Evolutionary conservation across 2,797 vertebrate genomes (phyloP).

Genomic region (Halcyon badia): DNA sequence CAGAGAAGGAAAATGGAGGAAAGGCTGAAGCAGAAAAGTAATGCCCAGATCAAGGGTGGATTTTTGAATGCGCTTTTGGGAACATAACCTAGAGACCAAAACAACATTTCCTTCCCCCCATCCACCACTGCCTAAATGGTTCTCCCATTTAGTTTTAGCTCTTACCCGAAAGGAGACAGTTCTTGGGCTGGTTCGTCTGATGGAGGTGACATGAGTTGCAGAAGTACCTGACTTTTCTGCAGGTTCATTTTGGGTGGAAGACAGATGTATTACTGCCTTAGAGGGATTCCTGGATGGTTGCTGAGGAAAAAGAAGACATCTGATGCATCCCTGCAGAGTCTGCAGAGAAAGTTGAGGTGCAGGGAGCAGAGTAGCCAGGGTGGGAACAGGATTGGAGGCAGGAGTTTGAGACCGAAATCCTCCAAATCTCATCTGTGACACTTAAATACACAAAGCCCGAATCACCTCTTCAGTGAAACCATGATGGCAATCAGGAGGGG

Average conservation of each 20-base stretch:
- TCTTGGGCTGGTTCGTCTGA: constrained; percentile 86
- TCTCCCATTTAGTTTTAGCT: neutral
- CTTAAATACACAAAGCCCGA: neutral
- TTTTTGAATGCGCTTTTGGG: neutral
- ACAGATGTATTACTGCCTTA: neutral
- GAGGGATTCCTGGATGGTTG: neutral
- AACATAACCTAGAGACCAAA: neutral
- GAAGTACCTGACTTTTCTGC: constrained; percentile 35
- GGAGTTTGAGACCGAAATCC: neutral
- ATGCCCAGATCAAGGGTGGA: neutral
- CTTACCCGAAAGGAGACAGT: constrained; percentile 92
- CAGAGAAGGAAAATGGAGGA: rapidly evolving
- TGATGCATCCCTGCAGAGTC: neutral
- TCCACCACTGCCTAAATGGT: neutral
- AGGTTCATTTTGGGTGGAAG: neutral
- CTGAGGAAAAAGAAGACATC: neutral
- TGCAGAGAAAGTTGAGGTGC: neutral
- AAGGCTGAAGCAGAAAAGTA: neutral
- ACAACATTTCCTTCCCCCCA: neutral
- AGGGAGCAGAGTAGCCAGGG: neutral
- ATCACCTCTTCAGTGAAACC: neutral
- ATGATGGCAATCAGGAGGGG: rapidly evolving
- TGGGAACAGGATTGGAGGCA: neutral
- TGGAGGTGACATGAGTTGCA: constrained; percentile 66
- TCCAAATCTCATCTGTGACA: neutral